These are phyloP conservation scores for Drosophila anomalata DNA, from an alignment of 2,888 invertebrate species.

Conservation along the genomic window DNA sequence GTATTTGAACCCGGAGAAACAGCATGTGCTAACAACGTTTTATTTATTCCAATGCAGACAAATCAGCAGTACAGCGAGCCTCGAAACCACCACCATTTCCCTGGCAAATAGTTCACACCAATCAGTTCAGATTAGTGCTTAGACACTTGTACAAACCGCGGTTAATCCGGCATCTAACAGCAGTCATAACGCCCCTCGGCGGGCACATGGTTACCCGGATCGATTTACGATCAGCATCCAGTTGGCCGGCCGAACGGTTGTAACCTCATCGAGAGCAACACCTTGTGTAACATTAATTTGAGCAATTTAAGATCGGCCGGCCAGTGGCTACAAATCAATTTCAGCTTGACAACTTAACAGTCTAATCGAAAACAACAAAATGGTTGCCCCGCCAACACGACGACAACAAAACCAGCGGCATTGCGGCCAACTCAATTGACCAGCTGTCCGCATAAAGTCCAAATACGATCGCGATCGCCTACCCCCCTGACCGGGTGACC, in stretches of 20 bases:
- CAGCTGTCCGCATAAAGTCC: constrained; percentile 75
- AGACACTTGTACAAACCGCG: constrained; percentile 43
- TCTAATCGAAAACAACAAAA: constrained; percentile 79
- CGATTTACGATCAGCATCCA: constrained; percentile 61
- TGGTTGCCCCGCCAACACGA: constrained; percentile 65
- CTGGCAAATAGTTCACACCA: constrained; percentile 21
- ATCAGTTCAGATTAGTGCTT: constrained; percentile 30
- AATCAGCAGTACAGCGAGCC: too few species aligned
- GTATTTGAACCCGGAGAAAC: background rate
- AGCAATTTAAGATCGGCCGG: constrained; percentile 45
- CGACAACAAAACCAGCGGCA: constrained; percentile 9
- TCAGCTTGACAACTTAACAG: constrained; percentile 80
- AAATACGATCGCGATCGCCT: constrained; percentile 65
- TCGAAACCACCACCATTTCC: background rate
- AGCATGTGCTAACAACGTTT: too few species aligned
- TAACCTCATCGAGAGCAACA: constrained; percentile 54
- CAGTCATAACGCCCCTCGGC: constrained; percentile 41
- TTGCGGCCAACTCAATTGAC: constrained; percentile 73
- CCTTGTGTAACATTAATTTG: constrained; percentile 65
- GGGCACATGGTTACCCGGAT: constrained; percentile 31
- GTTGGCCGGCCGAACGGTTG: constrained; percentile 25
- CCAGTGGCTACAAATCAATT: constrained; percentile 79
- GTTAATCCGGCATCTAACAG: constrained; percentile 47
- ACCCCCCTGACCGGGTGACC: constrained; percentile 30
- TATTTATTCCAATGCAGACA: too few species aligned